Base-by-base conservation (phyloP, 2,888 invertebrate genomes). In the Athrips mouffetella region DNA sequence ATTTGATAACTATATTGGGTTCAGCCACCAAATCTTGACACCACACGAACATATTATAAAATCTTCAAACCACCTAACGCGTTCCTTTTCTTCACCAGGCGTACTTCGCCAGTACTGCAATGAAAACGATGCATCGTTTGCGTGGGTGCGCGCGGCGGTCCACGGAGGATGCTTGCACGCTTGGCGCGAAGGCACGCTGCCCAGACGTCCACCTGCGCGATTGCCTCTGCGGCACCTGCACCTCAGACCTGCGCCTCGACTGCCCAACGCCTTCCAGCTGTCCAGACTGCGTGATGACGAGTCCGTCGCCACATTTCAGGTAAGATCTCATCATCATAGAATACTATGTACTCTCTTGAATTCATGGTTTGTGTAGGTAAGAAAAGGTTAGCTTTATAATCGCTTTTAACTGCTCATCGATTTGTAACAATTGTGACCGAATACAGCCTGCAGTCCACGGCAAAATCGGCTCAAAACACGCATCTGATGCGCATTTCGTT, bases 291-390 rank as follows among this genome's bases (percentile, higher is more conserved):
- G 76, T 57, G 87, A 87, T 62, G 84, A 88, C 71, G 59, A 78
- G 53, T 73, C 86, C 63, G 86, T 88, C 73, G 87, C 87, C 73
- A 88, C 87, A 57, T 88, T 87, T 71, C 87, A 88, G 87, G 87
- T 85, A 41, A 62, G 25, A 13, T 40, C 13, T 6, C 10, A 11
- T 15, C 29, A n/a, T n/a, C n/a, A n/a, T n/a, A n/a, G n/a, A n/a
- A n/a, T n/a, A n/a, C n/a, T n/a, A n/a, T n/a, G n/a, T n/a, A n/a
- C n/a, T n/a, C n/a, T n/a, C n/a, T n/a, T n/a, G n/a, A n/a, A n/a
- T n/a, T n/a, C n/a, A n/a, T n/a, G n/a, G n/a, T n/a, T n/a, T n/a
- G n/a, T n/a, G n/a, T n/a, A n/a, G n/a, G n/a, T n/a, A n/a, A n/a
- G n/a, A n/a, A n/a, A n/a, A n/a, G n/a, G n/a, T n/a, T n/a, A n/a